Evolutionary conservation across 2,113 vertebrate species (phyloP).

Genomic region (Tenrec ecaudatus): DNA sequence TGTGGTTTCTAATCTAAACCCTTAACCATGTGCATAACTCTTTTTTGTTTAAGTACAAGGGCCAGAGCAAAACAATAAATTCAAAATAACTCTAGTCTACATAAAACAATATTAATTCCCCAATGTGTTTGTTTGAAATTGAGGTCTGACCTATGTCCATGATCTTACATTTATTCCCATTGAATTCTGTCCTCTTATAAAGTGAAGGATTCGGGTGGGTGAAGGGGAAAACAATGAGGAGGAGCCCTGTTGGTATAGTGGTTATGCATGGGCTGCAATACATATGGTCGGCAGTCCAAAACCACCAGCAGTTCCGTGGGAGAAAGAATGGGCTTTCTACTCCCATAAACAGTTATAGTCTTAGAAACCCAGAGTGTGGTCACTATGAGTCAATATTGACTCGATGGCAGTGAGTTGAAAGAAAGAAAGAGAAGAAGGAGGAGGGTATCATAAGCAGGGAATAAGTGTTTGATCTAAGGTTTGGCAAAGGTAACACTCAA

Average conservation of each 20-base stretch:
- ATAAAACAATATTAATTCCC: background rate
- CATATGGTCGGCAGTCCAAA: no score
- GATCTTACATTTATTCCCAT: background rate
- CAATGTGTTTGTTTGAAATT: background rate
- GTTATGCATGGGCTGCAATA: no score
- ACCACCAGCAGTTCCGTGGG: no score
- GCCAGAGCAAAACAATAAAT: background rate
- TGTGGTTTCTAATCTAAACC: background rate
- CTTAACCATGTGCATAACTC: background rate
- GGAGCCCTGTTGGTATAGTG: no score
- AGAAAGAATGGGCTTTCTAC: no score
- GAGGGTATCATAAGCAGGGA: background rate
- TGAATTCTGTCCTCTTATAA: background rate
- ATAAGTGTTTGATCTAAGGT: background rate
- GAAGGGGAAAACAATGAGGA: no score
- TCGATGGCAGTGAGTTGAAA: no score
- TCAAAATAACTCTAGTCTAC: background rate
- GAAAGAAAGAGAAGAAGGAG: background rate
- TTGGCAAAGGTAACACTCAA: background rate
- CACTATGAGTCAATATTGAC: no score
- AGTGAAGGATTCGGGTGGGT: background rate
- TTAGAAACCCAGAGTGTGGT: no score
- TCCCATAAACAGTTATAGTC: no score
- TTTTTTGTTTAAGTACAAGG: background rate
- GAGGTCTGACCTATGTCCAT: rapidly evolving